Conservation (phyloP, 1,140 invertebrate genomes). For the Polyergus mexicanus region DNA sequence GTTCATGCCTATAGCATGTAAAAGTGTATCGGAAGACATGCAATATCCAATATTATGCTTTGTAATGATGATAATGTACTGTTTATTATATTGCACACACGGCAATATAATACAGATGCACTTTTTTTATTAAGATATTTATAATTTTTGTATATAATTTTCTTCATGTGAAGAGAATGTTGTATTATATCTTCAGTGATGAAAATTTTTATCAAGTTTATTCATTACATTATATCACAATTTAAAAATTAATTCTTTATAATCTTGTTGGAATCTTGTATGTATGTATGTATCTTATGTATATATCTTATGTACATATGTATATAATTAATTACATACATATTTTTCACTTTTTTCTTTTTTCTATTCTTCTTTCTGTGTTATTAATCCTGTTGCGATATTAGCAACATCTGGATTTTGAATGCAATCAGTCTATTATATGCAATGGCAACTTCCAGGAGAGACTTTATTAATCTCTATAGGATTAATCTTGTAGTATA, state of each 20-base stretch:
- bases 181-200: not conserved
- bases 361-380: not conserved
- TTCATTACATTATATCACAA: not conserved
- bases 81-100: not conserved
- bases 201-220: not conserved
- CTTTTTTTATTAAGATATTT: not conserved
- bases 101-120: no score
- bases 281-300: not conserved
- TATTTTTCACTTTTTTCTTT: not conserved
- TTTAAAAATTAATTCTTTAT: not conserved
- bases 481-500: not conserved
- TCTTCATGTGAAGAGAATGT: not conserved
- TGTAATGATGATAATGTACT: not conserved
- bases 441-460: not conserved
- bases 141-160: constrained; percentile 2
- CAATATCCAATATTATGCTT: not conserved
- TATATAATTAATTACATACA: not conserved
- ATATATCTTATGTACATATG: constrained; percentile 5
- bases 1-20: not conserved
- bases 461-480: not conserved
- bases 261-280: not conserved
- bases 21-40: not conserved
- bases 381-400: not conserved
- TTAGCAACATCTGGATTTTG: constrained; percentile 3
- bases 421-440: not conserved